These are phyloP conservation scores for Sceloporus undulatus DNA, from an alignment of 2,113 vertebrate species.

Conservation along the genomic window DNA sequence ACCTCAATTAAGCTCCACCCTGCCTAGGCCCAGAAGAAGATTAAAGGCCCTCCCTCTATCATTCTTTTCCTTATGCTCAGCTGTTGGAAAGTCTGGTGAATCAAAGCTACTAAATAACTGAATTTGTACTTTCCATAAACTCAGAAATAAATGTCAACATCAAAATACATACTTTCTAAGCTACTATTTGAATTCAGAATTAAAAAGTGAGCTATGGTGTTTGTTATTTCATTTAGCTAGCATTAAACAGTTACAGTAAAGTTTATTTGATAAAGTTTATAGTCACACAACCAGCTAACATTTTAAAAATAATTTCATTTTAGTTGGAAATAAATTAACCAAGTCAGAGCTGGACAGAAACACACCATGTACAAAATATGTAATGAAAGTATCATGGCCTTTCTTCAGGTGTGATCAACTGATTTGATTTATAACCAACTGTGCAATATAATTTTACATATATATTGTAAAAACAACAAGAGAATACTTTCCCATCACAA, in stretches of 20 bases:
- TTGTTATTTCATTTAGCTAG: background rate
- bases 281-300: constrained; percentile 22
- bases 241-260: constrained; percentile 19
- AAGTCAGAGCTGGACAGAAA: constrained; percentile 51
- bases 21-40: too few relatives aligned
- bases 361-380: constrained; percentile 43
- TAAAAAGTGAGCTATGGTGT: constrained; percentile 25
- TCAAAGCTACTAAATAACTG: constrained; percentile 24
- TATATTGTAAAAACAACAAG: constrained; percentile 12
- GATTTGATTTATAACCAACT: constrained; percentile 26
- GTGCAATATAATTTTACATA: background rate
- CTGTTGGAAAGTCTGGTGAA: background rate
- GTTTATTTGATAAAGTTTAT: fast-evolving
- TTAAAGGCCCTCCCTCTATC: background rate
- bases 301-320: constrained; percentile 10
- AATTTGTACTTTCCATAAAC: constrained; percentile 36
- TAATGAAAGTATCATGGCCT: constrained; percentile 45
- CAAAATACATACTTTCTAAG: constrained; percentile 26
- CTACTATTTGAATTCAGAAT: constrained; percentile 24
- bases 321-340: constrained; percentile 32
- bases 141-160: background rate
- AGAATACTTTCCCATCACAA: background rate
- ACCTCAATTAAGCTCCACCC: too few relatives aligned
- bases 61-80: background rate
- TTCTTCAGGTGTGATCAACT: constrained; percentile 31